Base-by-base conservation (phyloP, 2,113 vertebrate genomes). In the Entomyzon cyanotis region DNA sequence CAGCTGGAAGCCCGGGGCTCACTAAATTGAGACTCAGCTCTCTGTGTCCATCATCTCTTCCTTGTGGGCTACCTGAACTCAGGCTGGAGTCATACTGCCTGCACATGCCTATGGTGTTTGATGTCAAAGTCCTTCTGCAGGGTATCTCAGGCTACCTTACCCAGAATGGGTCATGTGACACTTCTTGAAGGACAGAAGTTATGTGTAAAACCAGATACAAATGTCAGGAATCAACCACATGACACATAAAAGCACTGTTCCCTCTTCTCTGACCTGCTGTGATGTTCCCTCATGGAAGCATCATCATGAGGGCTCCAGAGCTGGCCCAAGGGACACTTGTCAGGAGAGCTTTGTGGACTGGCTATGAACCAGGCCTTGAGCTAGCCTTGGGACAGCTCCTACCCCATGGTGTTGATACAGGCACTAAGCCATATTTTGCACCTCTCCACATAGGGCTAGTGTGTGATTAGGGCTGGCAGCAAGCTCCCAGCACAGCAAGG, bases 231-330 rank as follows among this genome's bases (percentile, higher is more conserved):
- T 23, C 63, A 53, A 75, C 8, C 33, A 58, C 31, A 24, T 1
- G 0, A 20, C 18, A 58, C 7, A 65, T 62, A 71, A 79, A 87
- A 25, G 27, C n/a, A 41, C 60, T 0, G 0, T 27, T 75, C n/a
- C 35, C 39, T 70, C 31, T 81, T 28, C 46, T 81, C n/a, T 91
- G 39, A 64, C 1, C 0, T 53, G 63, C 12, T 3, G 2, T 18
- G 14, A 56, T 46, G 47, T 35, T 87, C 6, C 27, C 9, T 19
- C 35, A 23, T 37, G 37, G 37, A 62, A 81, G 16, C 44, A 47
- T 18, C 56, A 52, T 3, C 3, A 0, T 28, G 50, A 30, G 75
- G 30, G 41, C 16, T 63, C 50, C 55, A 67, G 28, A 46, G 28
- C 0, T 77, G 60, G 28, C n/a, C n/a, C 83, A 47, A 41, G 21